Evolutionary conservation across 30 jellyfish, hydroid and myxozoan species (phyloP).

Genomic region (Pelagia noctiluca): DNA sequence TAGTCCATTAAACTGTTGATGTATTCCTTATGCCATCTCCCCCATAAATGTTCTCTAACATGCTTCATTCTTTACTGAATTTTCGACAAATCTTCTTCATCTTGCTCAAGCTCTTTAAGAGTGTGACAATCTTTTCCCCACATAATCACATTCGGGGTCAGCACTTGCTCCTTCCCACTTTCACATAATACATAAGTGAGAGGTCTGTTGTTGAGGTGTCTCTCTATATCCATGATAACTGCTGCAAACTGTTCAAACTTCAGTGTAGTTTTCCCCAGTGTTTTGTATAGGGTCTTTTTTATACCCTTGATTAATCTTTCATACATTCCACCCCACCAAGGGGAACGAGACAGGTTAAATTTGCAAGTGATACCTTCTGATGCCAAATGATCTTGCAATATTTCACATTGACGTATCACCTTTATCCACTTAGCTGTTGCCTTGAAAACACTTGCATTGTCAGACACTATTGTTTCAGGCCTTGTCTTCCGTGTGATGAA

Average conservation of each 20-base stretch:
- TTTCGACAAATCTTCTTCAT: constrained; percentile 25
- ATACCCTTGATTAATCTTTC: constrained; percentile 15
- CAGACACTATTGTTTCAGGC: constrained; percentile 5
- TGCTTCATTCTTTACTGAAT: constrained; percentile 35
- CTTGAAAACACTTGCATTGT: constrained; percentile 16
- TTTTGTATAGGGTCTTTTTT: constrained; percentile 33
- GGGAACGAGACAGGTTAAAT: constrained; percentile 9
- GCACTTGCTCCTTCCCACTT: constrained; percentile 52
- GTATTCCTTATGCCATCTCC: constrained; percentile 45
- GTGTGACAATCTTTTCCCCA: constrained; percentile 57
- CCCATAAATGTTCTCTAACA: constrained; percentile 47
- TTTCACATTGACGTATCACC: constrained; percentile 16
- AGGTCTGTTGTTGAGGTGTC: constrained; percentile 36
- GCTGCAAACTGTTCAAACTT: constrained; percentile 24
- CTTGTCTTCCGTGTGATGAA: constrained; percentile 32
- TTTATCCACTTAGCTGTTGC: constrained; percentile 36
- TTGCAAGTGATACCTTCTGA: constrained; percentile 38
- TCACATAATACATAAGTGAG: constrained; percentile 46
- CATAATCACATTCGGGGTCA: constrained; percentile 52
- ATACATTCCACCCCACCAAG: constrained; percentile 57
- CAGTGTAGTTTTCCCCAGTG: constrained; percentile 19
- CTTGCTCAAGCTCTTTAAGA: constrained; percentile 38
- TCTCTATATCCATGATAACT: constrained; percentile 31
- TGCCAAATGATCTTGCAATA: constrained; percentile 12
- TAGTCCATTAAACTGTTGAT: constrained; percentile 48